These are phyloP conservation scores for Aspidapion aeneum DNA, from an alignment of 2,888 invertebrate species.

Conservation along the genomic window DNA sequence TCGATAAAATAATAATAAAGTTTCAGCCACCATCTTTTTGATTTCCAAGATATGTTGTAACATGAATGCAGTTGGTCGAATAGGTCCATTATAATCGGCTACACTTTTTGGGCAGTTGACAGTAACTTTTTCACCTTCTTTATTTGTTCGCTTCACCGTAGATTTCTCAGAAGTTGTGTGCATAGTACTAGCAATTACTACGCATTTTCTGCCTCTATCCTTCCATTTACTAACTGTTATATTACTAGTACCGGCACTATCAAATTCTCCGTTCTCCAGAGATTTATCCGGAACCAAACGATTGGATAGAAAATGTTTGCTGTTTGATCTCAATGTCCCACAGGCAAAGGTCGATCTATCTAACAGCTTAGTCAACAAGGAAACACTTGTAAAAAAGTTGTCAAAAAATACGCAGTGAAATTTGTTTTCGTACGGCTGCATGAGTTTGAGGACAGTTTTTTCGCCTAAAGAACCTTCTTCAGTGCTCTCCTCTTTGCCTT, in stretches of 20 bases:
- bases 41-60: constrained; percentile 33
- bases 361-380: constrained; percentile 28
- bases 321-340: too few species aligned
- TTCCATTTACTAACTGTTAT: constrained; percentile 29
- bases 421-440: constrained; percentile 25
- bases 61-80: constrained; percentile 33
- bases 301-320: too few species aligned
- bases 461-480: constrained; percentile 30
- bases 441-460: constrained; percentile 31
- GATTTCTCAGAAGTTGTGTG: too few species aligned
- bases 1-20: constrained; percentile 36
- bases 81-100: too few species aligned
- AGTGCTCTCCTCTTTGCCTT: constrained; percentile 22
- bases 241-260: too few species aligned
- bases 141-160: constrained; percentile 29
- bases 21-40: constrained; percentile 35
- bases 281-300: too few species aligned
- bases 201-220: too few species aligned
- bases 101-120: too few species aligned
- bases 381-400: constrained; percentile 32
- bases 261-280: too few species aligned
- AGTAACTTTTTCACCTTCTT: constrained; percentile 31
- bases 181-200: too few species aligned
- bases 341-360: constrained; percentile 31
- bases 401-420: constrained; percentile 34